Conservation (phyloP, 2,797 vertebrate genomes). For the Podargus strigoides region DNA sequence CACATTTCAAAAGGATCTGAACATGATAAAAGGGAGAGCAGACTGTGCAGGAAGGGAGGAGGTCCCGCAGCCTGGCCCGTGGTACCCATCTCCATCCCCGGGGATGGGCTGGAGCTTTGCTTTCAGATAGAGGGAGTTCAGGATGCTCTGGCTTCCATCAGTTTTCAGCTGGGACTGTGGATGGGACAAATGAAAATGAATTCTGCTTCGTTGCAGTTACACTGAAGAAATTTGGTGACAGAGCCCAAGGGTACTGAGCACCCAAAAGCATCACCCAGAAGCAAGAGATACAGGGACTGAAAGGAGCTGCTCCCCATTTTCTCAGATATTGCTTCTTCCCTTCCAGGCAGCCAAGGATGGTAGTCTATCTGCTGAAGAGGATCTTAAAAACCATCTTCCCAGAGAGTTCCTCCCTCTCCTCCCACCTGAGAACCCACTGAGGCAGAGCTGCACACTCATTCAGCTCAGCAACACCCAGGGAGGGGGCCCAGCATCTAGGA, state of each 20-base stretch:
- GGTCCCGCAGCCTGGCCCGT: background rate
- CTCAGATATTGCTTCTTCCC: background rate
- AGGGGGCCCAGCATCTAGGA: background rate
- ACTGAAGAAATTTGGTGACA: background rate
- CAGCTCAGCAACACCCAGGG: background rate
- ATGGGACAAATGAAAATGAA: background rate
- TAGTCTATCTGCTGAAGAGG: background rate
- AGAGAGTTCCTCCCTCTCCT: background rate
- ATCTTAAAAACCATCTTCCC: background rate
- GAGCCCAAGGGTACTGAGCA: background rate
- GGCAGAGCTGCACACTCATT: background rate
- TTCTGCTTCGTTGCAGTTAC: background rate
- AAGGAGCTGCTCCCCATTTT: background rate
- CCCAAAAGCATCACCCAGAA: background rate
- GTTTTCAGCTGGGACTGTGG: background rate
- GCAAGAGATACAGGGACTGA: background rate
- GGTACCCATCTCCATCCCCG: background rate
- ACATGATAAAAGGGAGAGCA: background rate
- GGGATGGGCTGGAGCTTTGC: background rate
- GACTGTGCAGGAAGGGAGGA: background rate
- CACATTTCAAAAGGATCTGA: constrained; percentile 74
- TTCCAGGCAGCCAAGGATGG: background rate
- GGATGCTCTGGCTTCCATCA: background rate
- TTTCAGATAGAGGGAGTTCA: background rate
- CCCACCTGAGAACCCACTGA: background rate